These are phyloP conservation scores for Harpalus rufipes DNA, from an alignment of 2,888 invertebrate species.

Conservation along the genomic window DNA sequence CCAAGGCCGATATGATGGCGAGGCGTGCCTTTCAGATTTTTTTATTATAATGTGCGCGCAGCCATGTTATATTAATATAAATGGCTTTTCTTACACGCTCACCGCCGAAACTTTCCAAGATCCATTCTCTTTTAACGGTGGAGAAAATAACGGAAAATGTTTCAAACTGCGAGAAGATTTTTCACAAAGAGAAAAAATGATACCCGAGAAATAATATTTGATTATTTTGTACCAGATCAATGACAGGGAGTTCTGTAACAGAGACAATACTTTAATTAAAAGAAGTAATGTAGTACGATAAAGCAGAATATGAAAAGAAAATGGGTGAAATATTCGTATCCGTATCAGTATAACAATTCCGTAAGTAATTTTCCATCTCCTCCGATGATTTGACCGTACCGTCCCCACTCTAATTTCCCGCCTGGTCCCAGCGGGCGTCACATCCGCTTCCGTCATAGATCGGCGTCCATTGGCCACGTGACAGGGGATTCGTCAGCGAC, in stretches of 20 bases:
- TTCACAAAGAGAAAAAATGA: conserved; percentile 31
- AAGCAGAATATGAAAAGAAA: no score
- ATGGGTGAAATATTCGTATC: neutral
- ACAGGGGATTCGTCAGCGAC: conserved; percentile 62
- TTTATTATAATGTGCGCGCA: conserved; percentile 64
- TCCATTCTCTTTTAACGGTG: conserved; percentile 64
- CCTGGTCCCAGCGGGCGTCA: neutral
- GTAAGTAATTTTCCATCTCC: no score
- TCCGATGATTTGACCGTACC: neutral
- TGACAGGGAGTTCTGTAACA: no score
- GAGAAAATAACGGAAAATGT: conserved; percentile 58
- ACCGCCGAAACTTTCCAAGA: conserved; percentile 58
- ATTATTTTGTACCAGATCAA: no score
- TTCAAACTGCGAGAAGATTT: conserved; percentile 49
- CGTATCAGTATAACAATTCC: no score
- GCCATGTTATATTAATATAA: conserved; percentile 66
- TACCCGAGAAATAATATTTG: no score
- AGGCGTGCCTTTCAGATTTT: conserved; percentile 54
- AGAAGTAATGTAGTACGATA: no score
- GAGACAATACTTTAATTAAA: no score
- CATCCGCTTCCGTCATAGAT: conserved; percentile 54
- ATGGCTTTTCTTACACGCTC: conserved; percentile 62
- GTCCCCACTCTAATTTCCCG: neutral
- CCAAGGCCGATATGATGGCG: conserved; percentile 61
- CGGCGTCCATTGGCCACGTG: conserved; percentile 62